Base-by-base conservation (phyloP, 2,113 vertebrate genomes). In the Polypterus senegalus region DNA sequence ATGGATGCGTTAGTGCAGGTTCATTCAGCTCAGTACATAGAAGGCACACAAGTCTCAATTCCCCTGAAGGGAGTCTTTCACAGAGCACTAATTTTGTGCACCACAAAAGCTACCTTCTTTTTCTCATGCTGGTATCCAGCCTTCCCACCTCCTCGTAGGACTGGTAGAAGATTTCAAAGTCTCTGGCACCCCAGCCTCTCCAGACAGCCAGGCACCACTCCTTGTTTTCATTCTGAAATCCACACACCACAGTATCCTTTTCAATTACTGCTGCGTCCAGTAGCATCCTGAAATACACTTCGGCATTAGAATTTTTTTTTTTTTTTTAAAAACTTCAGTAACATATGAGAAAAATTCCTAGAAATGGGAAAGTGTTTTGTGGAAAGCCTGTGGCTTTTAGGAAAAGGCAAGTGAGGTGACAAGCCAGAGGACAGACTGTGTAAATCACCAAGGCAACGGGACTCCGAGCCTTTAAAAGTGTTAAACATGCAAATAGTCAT, bases 161-260 rank as follows among this genome's bases (percentile, higher is more conserved):
- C 74, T 85, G 89, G 87, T 96, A 94, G 87, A 98, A 97, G 74
- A 90, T 53, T 61, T 93, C 88, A 65, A 98, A 92, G 67, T 96
- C 91, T 4, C 66, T 71, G 74, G 79, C 61, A 6, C 92, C 89
- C 95, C 95, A 98, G 79, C 86, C 87, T 72, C 92, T 86, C 95
- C 94, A 97, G 76, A 93, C 91, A 69, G 91, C 89, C 74, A 98
- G 87, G 81, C 87, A 85, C 89, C 90, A 91, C 73, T 88, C 89
- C 8, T 0, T 75, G 72, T 76, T 79, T 65, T 89, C 83, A 0
- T 85, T 87, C 63, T 71, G 78, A 64, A 94, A 92, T 83, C 89
- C 90, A 53, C 95, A 98, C 59, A 93, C 92, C 47, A 97, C 91
- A 0, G 84, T 88, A 79, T 97, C 91, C 79, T 86, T 91, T 4